phyloP scores from a whole-genome alignment of 2,113 vertebrate species.

The Calyptomena viridis region DNA sequence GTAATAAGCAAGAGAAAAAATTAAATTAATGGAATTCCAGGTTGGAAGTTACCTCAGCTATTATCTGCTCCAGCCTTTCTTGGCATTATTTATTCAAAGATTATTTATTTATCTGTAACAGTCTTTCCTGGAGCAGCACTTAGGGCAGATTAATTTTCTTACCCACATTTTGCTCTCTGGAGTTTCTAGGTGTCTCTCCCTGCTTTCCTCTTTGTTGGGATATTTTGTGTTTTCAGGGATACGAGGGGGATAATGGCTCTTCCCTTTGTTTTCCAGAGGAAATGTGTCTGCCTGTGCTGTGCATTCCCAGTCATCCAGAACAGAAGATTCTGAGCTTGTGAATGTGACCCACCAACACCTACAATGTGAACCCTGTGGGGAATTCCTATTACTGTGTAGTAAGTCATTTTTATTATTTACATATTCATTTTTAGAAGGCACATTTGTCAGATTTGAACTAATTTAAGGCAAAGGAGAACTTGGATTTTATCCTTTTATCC shows the following conservation, averaged over 20 bases:
- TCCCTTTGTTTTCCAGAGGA: background rate
- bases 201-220: background rate
- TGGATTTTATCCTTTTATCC: rapidly evolving
- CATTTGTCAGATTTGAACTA: background rate
- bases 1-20: background rate
- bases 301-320: background rate
- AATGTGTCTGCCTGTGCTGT: background rate
- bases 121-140: background rate
- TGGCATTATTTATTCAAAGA: too few relatives aligned
- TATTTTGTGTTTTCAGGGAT: background rate
- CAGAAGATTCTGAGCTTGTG: background rate
- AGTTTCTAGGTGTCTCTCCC: background rate
- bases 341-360: rapidly evolving
- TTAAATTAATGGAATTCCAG: background rate
- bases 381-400: background rate
- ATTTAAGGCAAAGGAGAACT: background rate
- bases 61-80: background rate
- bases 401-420: background rate
- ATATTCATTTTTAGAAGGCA: background rate
- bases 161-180: rapidly evolving
- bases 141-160: background rate
- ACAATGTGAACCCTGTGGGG: background rate
- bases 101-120: background rate
- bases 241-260: background rate
- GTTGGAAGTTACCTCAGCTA: background rate